These are phyloP conservation scores for Ectemnius continuus DNA, from an alignment of 2,888 invertebrate species.

Conservation along the genomic window DNA sequence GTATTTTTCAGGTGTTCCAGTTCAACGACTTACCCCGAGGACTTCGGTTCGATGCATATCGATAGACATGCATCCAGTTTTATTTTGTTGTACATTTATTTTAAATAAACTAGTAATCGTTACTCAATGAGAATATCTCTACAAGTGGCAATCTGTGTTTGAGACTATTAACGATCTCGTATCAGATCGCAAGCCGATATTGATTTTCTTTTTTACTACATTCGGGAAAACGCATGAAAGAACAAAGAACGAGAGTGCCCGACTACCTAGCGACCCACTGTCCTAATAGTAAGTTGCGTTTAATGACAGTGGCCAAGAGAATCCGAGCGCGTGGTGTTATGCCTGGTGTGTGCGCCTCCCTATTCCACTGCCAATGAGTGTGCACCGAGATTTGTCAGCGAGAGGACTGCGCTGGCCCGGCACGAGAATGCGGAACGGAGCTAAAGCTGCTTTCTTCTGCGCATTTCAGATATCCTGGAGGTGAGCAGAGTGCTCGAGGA, in stretches of 20 bases:
- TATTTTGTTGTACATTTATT: too few relatives aligned
- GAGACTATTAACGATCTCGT: too few relatives aligned
- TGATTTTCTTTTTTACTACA: too few relatives aligned
- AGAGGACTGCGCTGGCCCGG: conserved; percentile 25
- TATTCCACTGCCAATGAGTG: conserved; percentile 13
- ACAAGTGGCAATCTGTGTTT: too few relatives aligned
- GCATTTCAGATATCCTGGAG: conserved; percentile 62
- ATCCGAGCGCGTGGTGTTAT: not conserved
- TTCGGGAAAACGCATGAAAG: too few relatives aligned
- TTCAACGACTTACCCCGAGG: conserved; percentile 12
- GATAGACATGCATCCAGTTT: conserved; percentile 31
- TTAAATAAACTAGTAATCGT: too few relatives aligned
- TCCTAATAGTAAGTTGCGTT: too few relatives aligned
- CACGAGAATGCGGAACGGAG: conserved; percentile 46
- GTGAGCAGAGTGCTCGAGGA: conserved; percentile 48
- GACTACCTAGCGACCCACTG: too few relatives aligned
- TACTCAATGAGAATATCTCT: too few relatives aligned
- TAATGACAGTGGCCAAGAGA: not conserved
- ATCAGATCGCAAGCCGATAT: too few relatives aligned
- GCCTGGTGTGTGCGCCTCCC: not conserved
- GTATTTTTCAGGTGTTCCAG: conserved; percentile 55
- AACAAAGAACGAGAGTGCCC: too few relatives aligned
- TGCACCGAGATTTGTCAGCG: conserved; percentile 36
- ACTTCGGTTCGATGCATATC: conserved; percentile 41
- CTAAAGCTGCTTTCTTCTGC: conserved; percentile 66